Conservation (phyloP, 2,113 vertebrate species). For the Rhea americana region DNA sequence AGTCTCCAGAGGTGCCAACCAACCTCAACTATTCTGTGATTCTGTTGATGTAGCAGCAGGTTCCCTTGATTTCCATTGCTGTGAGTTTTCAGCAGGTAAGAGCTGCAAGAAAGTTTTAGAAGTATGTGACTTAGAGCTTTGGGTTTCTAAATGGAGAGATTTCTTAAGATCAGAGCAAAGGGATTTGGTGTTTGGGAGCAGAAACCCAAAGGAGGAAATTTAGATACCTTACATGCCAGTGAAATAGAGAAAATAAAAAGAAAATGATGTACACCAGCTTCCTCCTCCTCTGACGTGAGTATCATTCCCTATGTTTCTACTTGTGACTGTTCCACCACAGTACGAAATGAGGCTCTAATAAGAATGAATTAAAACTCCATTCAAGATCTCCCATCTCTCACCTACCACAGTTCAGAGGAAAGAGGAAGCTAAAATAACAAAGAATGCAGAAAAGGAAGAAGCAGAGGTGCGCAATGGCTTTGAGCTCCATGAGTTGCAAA, state of each 20-base stretch:
- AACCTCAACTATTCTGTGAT: not conserved
- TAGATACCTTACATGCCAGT: not conserved
- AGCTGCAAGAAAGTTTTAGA: not conserved
- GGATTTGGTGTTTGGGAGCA: not conserved
- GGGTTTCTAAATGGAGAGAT: not conserved
- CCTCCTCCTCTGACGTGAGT: not conserved
- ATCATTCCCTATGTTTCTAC: not conserved
- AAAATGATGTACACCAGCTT: not conserved
- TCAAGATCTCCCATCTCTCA: not conserved
- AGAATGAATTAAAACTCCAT: not conserved
- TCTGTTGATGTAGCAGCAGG: not conserved
- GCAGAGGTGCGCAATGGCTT: not conserved
- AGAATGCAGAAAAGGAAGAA: not conserved
- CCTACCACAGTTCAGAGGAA: not conserved
- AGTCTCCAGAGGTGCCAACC: no score
- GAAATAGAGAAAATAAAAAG: not conserved
- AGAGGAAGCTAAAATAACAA: not conserved
- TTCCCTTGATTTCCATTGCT: not conserved
- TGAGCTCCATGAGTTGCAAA: not conserved
- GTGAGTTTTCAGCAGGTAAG: not conserved
- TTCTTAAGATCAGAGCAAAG: not conserved
- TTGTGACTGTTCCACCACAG: not conserved
- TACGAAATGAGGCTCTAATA: not conserved
- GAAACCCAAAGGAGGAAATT: not conserved
- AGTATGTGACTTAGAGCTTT: not conserved